These are phyloP conservation scores for Tortricodes alternella DNA, from an alignment of 2,888 invertebrate genomes.

Conservation along the genomic window DNA sequence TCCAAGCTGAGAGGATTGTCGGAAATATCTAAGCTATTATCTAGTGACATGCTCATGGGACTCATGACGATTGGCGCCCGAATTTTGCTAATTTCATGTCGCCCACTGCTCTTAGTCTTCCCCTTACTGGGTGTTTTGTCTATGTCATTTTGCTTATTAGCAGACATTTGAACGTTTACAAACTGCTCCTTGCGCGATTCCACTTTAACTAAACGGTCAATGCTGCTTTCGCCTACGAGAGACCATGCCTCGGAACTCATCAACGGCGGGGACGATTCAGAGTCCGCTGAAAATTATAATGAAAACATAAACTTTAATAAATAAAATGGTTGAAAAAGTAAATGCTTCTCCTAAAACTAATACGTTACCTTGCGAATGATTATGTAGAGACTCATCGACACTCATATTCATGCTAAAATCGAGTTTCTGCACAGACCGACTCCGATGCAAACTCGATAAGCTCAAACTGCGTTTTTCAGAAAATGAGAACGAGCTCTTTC, in stretches of 20 bases:
- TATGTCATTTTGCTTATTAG: constrained; percentile 47
- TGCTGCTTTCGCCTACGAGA: constrained; percentile 56
- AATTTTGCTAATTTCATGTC: constrained; percentile 74
- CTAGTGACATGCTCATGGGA: constrained; percentile 69
- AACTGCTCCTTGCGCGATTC: constrained; percentile 45
- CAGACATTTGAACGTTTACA: constrained; percentile 51
- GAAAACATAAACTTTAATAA: no score
- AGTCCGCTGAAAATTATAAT: constrained; percentile 53
- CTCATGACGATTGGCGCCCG: constrained; percentile 52
- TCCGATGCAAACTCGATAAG: constrained; percentile 68
- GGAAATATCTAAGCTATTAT: constrained; percentile 65
- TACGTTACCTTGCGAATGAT: constrained; percentile 60
- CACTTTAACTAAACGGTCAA: constrained; percentile 53
- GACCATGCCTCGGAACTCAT: constrained; percentile 56
- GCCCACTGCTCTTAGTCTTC: constrained; percentile 54
- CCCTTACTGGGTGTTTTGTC: constrained; percentile 67
- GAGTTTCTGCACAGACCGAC: constrained; percentile 76
- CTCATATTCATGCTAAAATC: constrained; percentile 82
- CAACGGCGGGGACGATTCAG: constrained; percentile 48
- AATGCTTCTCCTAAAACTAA: no score
- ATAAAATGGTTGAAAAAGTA: no score
- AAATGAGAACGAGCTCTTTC: constrained; percentile 57
- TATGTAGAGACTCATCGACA: constrained; percentile 71
- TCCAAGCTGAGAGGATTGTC: constrained; percentile 66
- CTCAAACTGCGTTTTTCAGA: constrained; percentile 69